Conservation (phyloP, 2,113 vertebrate genomes). For the Sitta europaea region DNA sequence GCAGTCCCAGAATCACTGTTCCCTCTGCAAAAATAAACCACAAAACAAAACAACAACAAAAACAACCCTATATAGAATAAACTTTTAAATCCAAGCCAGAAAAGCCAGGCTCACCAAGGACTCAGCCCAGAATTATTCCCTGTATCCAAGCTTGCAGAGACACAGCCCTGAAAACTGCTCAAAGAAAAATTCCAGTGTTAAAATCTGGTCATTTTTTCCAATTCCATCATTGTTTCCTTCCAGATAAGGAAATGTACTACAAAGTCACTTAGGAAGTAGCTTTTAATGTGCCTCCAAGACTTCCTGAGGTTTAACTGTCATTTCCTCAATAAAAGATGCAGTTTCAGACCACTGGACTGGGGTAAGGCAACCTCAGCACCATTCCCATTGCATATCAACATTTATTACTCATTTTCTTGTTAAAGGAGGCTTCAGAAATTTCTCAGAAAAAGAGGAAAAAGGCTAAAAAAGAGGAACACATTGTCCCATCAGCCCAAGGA, state of each 20-base stretch:
- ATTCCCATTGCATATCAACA: background rate
- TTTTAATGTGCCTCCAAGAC: background rate
- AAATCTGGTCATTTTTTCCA: background rate
- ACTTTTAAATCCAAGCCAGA: background rate
- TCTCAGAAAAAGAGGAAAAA: background rate
- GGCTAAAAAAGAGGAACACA: background rate
- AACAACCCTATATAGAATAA: background rate
- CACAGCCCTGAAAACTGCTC: background rate
- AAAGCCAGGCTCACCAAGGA: background rate
- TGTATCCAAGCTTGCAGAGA: background rate
- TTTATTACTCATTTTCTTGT: background rate
- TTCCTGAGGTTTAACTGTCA: background rate
- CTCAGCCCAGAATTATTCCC: background rate
- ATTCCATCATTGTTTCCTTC: background rate
- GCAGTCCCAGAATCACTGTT: background rate
- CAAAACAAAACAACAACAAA: background rate
- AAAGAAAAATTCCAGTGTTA: background rate
- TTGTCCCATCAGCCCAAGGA: background rate
- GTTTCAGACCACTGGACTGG: background rate
- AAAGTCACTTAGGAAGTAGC: background rate
- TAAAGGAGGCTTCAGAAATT: background rate
- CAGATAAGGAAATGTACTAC: background rate
- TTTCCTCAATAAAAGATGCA: background rate
- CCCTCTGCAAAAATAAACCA: background rate
- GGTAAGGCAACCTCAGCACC: background rate